Base-by-base conservation (phyloP, 2,113 vertebrate genomes). In the Scytalopus superciliaris region DNA sequence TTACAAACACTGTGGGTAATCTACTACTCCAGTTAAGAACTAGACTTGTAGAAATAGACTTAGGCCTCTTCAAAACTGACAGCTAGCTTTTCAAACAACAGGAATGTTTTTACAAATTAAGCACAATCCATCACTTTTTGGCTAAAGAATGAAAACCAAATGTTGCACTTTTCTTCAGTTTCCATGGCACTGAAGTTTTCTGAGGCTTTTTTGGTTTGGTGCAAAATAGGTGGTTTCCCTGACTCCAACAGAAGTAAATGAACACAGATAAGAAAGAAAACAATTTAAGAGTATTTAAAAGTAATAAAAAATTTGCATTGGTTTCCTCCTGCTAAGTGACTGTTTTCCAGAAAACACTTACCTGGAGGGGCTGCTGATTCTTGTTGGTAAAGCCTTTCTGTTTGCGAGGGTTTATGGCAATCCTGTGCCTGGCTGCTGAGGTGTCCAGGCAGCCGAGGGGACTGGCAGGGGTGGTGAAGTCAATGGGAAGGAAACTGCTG, bases 351-450 rank as follows among this genome's bases (percentile, higher is more conserved):
- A 35, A 79, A 49, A 53, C 74, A 91, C 98, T 97, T 96, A 99
- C 98, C 37, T 72, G 96, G 33, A 33, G 90, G 16, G 24, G 45
- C 25, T 97, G 96, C 69, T 97, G 89, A 4, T 8, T 98, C 95
- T 97, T 98, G 90, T 42, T 98, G 94, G 96, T 95, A 75, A 97
- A 97, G 78, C 97, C 98, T 84, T 97, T 99, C 81, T 98, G 97
- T 47, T 98, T 98, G 23, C 90, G 64, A 27, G 97, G 97, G 52
- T 98, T 98, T 89, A 99, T 96, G n/a, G 98, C 97, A 84, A 99
- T 98, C 90, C 98, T 99, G 97, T 99, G 98, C 93, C 94, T 98
- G 94, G 99, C 98, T 63, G 98, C 98, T 12, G 99, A 98, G 94
- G 98, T 98, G 91, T 99, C 98, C 97, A 99, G 97, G 83, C 98